A percentile compares a stretch with the other conserved stretches of the same genome.
Conservation (phyloP, 2,888 invertebrate genomes). For the Lordiphosa andalusiaca region DNA sequence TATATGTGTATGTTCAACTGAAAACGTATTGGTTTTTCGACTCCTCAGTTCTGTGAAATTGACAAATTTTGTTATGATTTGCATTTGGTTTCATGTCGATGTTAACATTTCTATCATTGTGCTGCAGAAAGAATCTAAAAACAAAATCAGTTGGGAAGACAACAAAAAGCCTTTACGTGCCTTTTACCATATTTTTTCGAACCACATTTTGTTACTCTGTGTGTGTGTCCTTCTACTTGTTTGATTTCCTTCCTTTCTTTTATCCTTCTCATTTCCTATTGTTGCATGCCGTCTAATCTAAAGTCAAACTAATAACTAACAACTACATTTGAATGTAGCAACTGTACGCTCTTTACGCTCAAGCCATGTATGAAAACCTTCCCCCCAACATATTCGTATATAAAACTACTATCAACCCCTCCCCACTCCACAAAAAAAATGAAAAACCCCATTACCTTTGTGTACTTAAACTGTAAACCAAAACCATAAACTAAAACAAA, state of each 20-base stretch:
- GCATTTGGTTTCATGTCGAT: conserved; percentile 18
- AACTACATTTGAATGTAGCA: conserved; percentile 40
- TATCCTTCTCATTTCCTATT: conserved; percentile 17
- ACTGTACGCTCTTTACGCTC: conserved; percentile 59
- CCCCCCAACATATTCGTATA: conserved; percentile 17
- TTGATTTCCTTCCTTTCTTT: conserved; percentile 16
- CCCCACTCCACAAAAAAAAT: conserved; percentile 1
- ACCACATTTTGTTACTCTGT: conserved; percentile 15
- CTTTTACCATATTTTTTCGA: conserved; percentile 47
- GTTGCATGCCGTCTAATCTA: conserved; percentile 55
- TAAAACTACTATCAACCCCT: conserved; percentile 13
- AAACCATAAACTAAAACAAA: conserved; percentile 38
- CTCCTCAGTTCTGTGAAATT: conserved; percentile 16
- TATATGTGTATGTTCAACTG: no score
- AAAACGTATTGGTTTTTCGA: conserved; percentile 5
- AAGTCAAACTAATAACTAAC: conserved; percentile 19
- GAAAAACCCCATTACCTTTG: conserved; percentile 38
- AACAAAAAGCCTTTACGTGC: conserved; percentile 60
- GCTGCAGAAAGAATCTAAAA: conserved; percentile 31
- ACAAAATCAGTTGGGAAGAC: neutral
- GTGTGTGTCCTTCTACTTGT: conserved; percentile 36
- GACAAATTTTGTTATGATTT: conserved; percentile 28
- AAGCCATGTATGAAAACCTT: conserved; percentile 46
- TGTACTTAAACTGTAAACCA: conserved; percentile 61
- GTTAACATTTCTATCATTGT: conserved; percentile 72